phyloP scores from a whole-genome alignment of 2,113 vertebrate genomes.

The Cyphomyrus plagiostoma region DNA sequence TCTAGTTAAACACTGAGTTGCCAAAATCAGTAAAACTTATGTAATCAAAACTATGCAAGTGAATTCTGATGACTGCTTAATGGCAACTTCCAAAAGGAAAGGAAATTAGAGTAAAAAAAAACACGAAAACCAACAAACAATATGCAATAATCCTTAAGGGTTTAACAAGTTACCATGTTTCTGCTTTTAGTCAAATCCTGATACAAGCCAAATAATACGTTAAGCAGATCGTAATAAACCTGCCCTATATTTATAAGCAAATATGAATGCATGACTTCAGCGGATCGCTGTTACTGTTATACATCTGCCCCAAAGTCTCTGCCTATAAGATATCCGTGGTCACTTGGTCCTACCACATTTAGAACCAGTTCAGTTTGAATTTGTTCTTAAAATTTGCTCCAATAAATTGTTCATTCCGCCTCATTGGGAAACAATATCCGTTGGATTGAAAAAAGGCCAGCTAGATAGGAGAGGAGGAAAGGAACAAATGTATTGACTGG shows the following conservation, averaged over 20 bases:
- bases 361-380: background rate
- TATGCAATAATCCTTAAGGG: background rate
- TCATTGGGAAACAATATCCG: background rate
- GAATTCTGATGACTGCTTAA: background rate
- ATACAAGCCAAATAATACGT: background rate
- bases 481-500: background rate
- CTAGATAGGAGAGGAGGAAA: background rate
- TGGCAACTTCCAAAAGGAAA: background rate
- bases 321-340: background rate
- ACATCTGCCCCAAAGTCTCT: background rate
- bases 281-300: background rate
- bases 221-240: background rate
- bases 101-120: background rate
- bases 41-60: background rate
- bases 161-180: background rate
- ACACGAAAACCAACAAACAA: background rate
- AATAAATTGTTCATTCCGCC: background rate
- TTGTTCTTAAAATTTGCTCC: background rate
- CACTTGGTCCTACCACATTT: background rate
- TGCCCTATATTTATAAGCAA: background rate
- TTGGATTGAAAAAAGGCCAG: background rate
- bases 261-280: background rate
- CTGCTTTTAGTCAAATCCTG: background rate
- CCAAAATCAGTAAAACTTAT: background rate
- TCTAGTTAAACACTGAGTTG: background rate